Percentiles rank a stretch among this genome's conserved stretches.
Evolutionary conservation across 2,888 invertebrate genomes (phyloP).

Genomic region (Mythimna loreyi): DNA sequence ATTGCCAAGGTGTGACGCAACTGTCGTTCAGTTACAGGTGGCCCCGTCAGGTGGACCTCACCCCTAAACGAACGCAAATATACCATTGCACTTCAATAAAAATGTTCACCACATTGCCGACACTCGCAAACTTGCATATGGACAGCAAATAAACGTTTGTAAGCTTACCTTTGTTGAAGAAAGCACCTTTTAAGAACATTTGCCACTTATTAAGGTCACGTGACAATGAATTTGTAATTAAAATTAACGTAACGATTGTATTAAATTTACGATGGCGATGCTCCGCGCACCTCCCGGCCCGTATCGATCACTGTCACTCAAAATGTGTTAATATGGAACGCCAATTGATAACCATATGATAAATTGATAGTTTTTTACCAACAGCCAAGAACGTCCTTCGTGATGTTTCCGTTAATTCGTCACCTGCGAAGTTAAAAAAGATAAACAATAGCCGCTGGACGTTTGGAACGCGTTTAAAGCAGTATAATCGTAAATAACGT

Average conservation of each 20-base stretch:
- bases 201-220: slow-evolving; percentile 73
- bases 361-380: slow-evolving; percentile 49
- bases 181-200: slow-evolving; percentile 77
- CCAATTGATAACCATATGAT: slow-evolving; percentile 51
- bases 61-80: slow-evolving; percentile 72
- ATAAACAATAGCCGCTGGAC: slow-evolving; percentile 49
- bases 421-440: slow-evolving; percentile 61
- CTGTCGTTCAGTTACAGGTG: slow-evolving; percentile 81
- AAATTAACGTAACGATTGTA: slow-evolving; percentile 67
- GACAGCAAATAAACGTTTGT: slow-evolving; percentile 57
- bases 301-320: slow-evolving; percentile 62
- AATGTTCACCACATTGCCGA: slow-evolving; percentile 6
- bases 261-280: slow-evolving; percentile 34
- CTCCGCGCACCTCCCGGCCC: slow-evolving; percentile 3
- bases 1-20: slow-evolving; percentile 83
- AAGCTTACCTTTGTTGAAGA: slow-evolving; percentile 69
- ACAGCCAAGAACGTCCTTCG: slow-evolving; percentile 42
- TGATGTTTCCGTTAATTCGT: slow-evolving; percentile 59
- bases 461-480: slow-evolving; percentile 56
- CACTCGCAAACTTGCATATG: slow-evolving; percentile 6
- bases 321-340: slow-evolving; percentile 54
- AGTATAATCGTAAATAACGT: slow-evolving; percentile 62
- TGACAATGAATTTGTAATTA: slow-evolving; percentile 74
- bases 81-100: slow-evolving; percentile 35
- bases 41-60: slow-evolving; percentile 79